phyloP scores from a whole-genome alignment of 2,113 vertebrate genomes.

The Charadrius vociferus region DNA sequence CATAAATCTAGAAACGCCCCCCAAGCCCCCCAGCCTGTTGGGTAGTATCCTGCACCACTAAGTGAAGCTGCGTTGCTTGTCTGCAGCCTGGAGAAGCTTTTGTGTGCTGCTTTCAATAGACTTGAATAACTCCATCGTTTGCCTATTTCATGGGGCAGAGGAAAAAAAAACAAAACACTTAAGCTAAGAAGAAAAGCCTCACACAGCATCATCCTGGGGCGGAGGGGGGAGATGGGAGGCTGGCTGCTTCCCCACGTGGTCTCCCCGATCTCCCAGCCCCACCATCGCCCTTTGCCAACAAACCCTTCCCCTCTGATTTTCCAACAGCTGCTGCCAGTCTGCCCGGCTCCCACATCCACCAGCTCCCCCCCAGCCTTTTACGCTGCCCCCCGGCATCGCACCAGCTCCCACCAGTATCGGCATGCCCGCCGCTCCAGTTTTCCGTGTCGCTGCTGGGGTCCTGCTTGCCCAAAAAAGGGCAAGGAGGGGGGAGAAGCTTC shows the following conservation, averaged over 20 bases:
- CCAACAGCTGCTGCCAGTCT: slow-evolving; percentile 18
- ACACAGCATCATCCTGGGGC: not conserved
- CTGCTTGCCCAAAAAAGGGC: not conserved
- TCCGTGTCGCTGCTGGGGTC: not conserved
- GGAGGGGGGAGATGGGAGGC: not conserved
- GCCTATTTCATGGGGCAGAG: not conserved
- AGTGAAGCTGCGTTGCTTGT: not conserved
- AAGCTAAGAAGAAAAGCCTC: not conserved
- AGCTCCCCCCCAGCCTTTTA: not conserved
- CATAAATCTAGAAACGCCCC: not conserved
- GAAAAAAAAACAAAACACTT: not conserved
- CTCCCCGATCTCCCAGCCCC: not conserved
- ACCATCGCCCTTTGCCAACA: not conserved
- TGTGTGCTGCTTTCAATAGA: not conserved
- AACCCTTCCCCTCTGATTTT: not conserved
- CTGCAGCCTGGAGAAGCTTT: not conserved
- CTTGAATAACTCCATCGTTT: not conserved
- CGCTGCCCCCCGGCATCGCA: not conserved
- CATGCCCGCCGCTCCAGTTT: not conserved
- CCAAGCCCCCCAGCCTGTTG: not conserved
- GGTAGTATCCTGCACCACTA: not conserved
- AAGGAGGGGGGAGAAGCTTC: not conserved
- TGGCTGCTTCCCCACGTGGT: not conserved
- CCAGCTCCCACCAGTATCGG: not conserved
- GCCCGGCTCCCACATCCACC: not conserved